These are phyloP conservation scores for Murina feae DNA, from an alignment of 2,113 vertebrate genomes.

Conservation along the genomic window DNA sequence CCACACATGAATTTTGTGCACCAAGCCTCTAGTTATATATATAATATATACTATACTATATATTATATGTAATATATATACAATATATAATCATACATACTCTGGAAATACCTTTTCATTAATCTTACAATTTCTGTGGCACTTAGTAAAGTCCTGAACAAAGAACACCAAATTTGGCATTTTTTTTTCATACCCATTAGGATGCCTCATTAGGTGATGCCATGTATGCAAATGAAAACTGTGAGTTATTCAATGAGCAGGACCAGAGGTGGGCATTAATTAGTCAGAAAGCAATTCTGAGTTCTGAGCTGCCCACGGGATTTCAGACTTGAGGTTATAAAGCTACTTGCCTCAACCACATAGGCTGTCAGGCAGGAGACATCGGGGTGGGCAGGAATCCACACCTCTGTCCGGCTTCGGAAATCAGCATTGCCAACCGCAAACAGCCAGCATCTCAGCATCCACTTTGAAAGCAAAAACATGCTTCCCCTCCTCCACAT, in stretches of 20 bases:
- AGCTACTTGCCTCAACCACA: neutral
- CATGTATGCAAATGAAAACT: neutral
- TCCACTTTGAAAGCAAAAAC: neutral
- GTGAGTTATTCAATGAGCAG: neutral
- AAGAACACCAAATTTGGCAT: neutral
- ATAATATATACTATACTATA: neutral
- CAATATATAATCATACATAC: neutral
- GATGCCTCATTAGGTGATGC: neutral
- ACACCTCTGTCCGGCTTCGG: neutral
- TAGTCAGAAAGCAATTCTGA: neutral
- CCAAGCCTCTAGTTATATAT: no score
- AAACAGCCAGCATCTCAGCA: neutral
- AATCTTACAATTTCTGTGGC: neutral
- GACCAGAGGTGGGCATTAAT: neutral
- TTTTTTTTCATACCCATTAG: neutral
- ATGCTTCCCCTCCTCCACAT: neutral
- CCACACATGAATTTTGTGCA: no score
- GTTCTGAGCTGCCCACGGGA: neutral
- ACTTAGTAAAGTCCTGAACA: neutral
- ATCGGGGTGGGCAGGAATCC: accelerated
- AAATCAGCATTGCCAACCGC: neutral
- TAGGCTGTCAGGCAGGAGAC: neutral
- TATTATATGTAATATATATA: neutral
- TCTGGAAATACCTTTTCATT: neutral
- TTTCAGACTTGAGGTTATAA: neutral